phyloP scores from a whole-genome alignment of 2,113 vertebrate species.

The Passer montanus region DNA sequence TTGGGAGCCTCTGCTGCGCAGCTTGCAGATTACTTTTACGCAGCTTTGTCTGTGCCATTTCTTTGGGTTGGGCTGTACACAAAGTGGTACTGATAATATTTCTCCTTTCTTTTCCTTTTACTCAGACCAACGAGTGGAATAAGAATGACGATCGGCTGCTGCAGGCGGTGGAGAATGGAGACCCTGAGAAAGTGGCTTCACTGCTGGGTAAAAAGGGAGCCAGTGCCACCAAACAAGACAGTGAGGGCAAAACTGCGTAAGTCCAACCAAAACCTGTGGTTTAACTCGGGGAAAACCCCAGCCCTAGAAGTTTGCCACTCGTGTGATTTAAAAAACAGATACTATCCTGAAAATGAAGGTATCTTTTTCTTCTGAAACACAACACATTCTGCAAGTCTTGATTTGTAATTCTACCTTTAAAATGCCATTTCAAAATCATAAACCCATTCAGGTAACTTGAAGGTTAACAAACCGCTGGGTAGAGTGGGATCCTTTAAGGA shows the following conservation, averaged over 20 bases:
- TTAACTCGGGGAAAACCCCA: neutral
- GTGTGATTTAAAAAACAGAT: neutral
- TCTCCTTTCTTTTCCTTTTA: neutral
- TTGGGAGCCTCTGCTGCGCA: neutral
- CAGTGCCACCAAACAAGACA: slow-evolving; percentile 89
- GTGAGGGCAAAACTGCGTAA: slow-evolving; percentile 96
- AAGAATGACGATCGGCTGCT: slow-evolving; percentile 96
- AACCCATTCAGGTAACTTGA: neutral
- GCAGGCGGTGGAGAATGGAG: slow-evolving; percentile 93
- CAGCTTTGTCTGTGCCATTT: neutral
- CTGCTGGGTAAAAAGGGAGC: slow-evolving; percentile 94
- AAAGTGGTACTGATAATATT: neutral
- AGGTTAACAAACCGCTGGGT: neutral
- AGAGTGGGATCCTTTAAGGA: neutral
- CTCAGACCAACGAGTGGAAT: slow-evolving; percentile 93
- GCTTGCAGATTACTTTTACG: neutral
- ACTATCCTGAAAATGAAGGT: neutral
- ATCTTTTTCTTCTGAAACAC: neutral
- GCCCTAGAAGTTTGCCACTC: neutral
- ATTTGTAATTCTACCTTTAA: neutral
- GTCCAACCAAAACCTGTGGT: slow-evolving; percentile 32
- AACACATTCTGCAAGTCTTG: neutral
- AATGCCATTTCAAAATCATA: neutral
- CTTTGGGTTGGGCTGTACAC: neutral
- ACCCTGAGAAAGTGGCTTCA: slow-evolving; percentile 89